Percentiles rank a stretch among this genome's conserved stretches.
Evolutionary conservation across 2,797 vertebrate species (phyloP).

Genomic region (Bradypodion pumilum): DNA sequence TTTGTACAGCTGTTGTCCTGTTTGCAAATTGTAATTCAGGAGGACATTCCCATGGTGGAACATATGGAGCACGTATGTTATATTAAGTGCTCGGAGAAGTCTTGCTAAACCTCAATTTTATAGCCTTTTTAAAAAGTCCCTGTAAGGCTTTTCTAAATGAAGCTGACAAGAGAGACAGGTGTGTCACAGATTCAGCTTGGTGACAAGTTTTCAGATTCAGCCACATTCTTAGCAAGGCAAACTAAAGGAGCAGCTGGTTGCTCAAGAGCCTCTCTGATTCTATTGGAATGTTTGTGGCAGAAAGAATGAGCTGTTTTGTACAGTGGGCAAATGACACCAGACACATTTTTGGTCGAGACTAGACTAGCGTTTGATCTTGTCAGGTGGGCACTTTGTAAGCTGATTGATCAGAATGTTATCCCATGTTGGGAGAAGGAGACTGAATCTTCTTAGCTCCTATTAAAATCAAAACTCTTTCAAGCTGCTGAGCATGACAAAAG

Average conservation of each 20-base stretch:
- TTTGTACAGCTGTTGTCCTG: constrained; percentile 73
- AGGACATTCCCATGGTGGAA: constrained; percentile 52
- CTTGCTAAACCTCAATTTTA: constrained; percentile 74
- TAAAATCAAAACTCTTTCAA: background rate
- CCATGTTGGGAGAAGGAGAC: background rate
- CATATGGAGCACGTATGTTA: constrained; percentile 62
- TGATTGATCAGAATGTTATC: background rate
- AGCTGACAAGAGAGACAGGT: constrained; percentile 82
- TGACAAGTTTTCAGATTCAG: constrained; percentile 77
- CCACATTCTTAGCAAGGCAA: constrained; percentile 73
- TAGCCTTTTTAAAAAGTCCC: constrained; percentile 70
- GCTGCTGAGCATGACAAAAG: background rate
- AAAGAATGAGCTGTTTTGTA: constrained; percentile 61
- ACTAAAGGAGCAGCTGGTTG: constrained; percentile 74
- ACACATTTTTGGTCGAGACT: constrained; percentile 29
- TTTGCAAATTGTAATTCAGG: constrained; percentile 71
- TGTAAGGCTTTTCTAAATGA: constrained; percentile 66
- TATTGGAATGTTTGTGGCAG: constrained; percentile 67
- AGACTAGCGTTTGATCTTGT: constrained; percentile 36
- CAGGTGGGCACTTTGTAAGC: constrained; percentile 30
- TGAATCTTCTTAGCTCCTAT: background rate
- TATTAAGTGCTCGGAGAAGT: constrained; percentile 67
- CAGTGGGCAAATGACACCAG: constrained; percentile 37
- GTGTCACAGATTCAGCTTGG: constrained; percentile 69
- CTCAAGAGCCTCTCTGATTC: constrained; percentile 58